Conservation (phyloP, 2,113 vertebrate species). For the Scomber colias region DNA sequence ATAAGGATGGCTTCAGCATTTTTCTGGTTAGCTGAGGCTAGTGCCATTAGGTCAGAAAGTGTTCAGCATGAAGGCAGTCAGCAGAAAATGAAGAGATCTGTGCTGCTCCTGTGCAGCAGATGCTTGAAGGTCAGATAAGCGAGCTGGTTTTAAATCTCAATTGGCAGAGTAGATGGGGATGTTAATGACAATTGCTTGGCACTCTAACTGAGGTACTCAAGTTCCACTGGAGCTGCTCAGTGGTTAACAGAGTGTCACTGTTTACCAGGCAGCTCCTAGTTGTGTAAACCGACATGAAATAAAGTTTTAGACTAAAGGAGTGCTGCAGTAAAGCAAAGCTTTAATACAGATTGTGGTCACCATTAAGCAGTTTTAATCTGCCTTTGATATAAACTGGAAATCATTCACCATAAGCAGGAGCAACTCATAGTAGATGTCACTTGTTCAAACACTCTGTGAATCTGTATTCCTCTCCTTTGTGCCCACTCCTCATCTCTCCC, state of each 20-base stretch:
- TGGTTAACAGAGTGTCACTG: neutral
- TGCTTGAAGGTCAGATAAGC: conserved; percentile 40
- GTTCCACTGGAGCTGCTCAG: neutral
- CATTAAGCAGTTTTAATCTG: neutral
- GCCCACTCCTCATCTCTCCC: conserved; percentile 3
- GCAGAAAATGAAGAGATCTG: conserved; percentile 33
- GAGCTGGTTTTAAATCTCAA: conserved; percentile 4
- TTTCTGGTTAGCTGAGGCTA: neutral
- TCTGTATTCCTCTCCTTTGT: neutral
- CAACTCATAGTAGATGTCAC: neutral
- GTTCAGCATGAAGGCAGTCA: conserved; percentile 4
- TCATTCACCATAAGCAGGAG: neutral
- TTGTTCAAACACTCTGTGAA: neutral
- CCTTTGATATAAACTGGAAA: neutral
- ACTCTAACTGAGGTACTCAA: neutral
- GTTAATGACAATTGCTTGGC: conserved; percentile 16
- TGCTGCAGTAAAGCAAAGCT: neutral
- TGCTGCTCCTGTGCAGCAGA: neutral
- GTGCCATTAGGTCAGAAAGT: neutral
- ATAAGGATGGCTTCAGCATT: conserved; percentile 29
- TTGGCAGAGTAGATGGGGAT: conserved; percentile 16
- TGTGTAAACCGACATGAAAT: neutral
- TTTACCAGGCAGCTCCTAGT: neutral
- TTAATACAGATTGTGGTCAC: neutral
- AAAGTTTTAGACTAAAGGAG: neutral